Percentiles rank a stretch among this genome's conserved stretches.
Conservation (phyloP, 2,797 vertebrate genomes). For the Acomys russatus region DNA sequence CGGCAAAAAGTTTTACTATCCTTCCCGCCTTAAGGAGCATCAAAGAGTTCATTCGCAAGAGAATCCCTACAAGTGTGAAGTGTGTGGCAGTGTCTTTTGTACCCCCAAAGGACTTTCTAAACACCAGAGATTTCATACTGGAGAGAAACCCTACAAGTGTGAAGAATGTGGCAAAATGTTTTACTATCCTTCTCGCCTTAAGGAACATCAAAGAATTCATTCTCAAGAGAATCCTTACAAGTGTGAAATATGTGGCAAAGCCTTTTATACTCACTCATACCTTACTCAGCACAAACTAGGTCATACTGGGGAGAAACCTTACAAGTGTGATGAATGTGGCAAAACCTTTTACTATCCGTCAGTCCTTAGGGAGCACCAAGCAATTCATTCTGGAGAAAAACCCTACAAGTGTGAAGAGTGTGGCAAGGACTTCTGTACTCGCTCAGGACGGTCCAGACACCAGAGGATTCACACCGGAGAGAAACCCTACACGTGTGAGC, state of each 20-base stretch:
- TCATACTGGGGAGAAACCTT: constrained; percentile 11
- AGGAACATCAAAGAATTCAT: not conserved
- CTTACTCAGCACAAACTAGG: not conserved
- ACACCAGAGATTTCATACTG: not conserved
- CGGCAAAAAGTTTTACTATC: not conserved
- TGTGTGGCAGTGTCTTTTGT: not conserved
- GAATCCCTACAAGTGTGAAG: not conserved
- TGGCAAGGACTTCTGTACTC: not conserved
- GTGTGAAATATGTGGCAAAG: not conserved
- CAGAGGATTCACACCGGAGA: constrained; percentile 30
- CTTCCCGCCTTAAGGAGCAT: not conserved
- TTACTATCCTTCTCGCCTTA: not conserved
- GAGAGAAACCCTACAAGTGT: constrained; percentile 20
- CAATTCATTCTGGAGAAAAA: not conserved
- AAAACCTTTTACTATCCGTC: constrained; percentile 8
- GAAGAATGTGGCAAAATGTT: not conserved
- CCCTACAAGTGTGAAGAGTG: not conserved
- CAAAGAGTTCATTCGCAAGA: not conserved
- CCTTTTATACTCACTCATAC: not conserved
- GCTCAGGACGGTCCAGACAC: not conserved
- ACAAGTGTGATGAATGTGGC: not conserved
- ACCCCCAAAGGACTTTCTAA: constrained; percentile 16
- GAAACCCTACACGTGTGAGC: constrained; percentile 20
- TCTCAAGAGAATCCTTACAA: not conserved
- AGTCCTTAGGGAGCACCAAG: not conserved